Evolutionary conservation across 2,113 vertebrate genomes (phyloP), one percentile per base, ranked within the genome.

Genomic region (Galeopterus variegatus): DNA sequence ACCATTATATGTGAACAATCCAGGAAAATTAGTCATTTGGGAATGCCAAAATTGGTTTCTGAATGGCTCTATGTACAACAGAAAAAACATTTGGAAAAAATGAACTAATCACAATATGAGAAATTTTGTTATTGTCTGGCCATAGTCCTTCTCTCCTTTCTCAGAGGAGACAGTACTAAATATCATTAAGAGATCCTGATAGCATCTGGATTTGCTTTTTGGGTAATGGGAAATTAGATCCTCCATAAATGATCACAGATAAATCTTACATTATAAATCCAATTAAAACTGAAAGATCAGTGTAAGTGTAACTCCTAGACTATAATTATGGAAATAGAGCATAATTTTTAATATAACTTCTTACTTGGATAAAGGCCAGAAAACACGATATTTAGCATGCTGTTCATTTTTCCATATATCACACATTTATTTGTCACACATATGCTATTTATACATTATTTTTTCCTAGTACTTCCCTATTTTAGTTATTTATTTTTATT

Each of bases 201-300:
- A 94, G 79, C 65, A 58, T 94, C 50, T 83, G 50, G 28, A 45
- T 88, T 94, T 93, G 31, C 83, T 95, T 84, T 94, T 58, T 90
- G 67, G 75, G 54, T 83, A 94, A 92, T 62, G 45, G 73, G 89
- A 96, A 95, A 96, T 93, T 96, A 90, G 79, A 97, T 95, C 81
- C 90, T 60, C 52, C n/a, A 45, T 52, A 92, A 96, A 45, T 82
- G n/a, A 96, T 89, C 33, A 73, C 18, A 92, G 45, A 90, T 89
- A 95, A 87, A 83, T 76, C n/a, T 75, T 95, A 89, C 70, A 7
- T 92, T 58, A 89, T 75, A 90, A 84, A 96, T 88, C 41, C 45
- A 97, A 93, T 94, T 93, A 94, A 95, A 93, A 81, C 9, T 62
- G 64, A 79, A 56, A 95, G 36, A 58, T 56, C 65, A 69, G 23